Base-by-base conservation (phyloP, 2,888 invertebrate genomes). In the Drosophila affinis region DNA sequence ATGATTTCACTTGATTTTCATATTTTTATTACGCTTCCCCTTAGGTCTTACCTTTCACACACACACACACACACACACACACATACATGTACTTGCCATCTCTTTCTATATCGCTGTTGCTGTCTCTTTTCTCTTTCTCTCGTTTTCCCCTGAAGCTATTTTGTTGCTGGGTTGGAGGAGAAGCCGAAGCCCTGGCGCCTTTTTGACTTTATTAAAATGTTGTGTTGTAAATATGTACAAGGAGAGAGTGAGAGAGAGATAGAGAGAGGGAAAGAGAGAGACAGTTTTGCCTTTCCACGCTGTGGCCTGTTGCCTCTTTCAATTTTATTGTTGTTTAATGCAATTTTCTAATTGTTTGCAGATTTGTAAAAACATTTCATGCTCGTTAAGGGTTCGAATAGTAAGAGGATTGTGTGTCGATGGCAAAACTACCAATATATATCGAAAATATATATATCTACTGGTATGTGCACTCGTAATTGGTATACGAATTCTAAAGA, bases 1-100 rank as follows among this genome's bases (percentile, higher is more conserved):
- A 83, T 87, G 75, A 84, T 87, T 87, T 83, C 81, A 87, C 81
- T 87, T 84, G 82, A 83, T 83, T 83, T 83, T 83, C 85, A 87
- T 87, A 87, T 78, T 75, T 84, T 78, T 83, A 72, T 80, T 76
- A 76, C 63, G 75, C 39, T 72, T 81, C 70, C 69, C 67, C 73
- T 49, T 57, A 49, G 63, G 48, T 57, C 69, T 56, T 57, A 47
- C 56, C 62, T 56, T 39, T 14, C 49, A n/a, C 46, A 54, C 45
- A 32, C n/a, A 45, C 44, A 27, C 44, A 18, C 14, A 5, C 49
- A 24, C 18, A 2, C n/a, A 4, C 34, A 4, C 9, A 17, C 1
- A 18, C 44, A 34, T 39, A 18, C 44, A 34, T 39, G 29, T 32
- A 61, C 47, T n/a, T 39, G 39, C n/a, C 24, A 39, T 14, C 39